Percentiles rank a stretch among this genome's conserved stretches.
These are phyloP conservation scores for Campylomormyrus numenius DNA, from an alignment of 2,113 vertebrate genomes.

Conservation along the genomic window DNA sequence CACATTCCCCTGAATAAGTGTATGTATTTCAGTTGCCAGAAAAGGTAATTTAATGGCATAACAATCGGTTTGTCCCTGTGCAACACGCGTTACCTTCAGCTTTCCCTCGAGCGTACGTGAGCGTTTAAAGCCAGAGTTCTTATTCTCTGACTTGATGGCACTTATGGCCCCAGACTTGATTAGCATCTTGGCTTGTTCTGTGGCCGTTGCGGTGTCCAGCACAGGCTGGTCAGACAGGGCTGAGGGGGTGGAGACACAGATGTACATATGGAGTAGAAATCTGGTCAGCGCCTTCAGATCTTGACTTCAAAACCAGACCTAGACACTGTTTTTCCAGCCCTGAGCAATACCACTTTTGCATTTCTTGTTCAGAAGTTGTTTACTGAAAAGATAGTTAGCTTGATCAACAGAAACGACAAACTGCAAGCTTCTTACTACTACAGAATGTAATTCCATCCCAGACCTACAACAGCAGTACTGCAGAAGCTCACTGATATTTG, in stretches of 20 bases:
- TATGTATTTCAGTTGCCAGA: not conserved
- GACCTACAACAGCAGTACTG: not conserved
- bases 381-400: not conserved
- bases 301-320: not conserved
- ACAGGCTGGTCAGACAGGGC: constrained; percentile 84
- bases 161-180: constrained; percentile 88
- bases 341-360: not conserved
- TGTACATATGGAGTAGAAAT: not conserved
- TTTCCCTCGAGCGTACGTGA: constrained; percentile 84
- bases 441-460: not conserved
- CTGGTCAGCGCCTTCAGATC: not conserved
- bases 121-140: constrained; percentile 87
- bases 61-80: not conserved
- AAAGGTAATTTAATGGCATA: not conserved
- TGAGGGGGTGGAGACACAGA: constrained; percentile 43
- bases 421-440: not conserved
- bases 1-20: not conserved
- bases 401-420: not conserved
- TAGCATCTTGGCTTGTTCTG: constrained; percentile 86
- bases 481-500: not conserved
- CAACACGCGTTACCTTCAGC: constrained; percentile 63
- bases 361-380: not conserved
- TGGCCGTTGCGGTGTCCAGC: constrained; percentile 81
- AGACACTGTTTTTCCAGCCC: not conserved
- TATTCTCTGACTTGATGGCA: constrained; percentile 86